Base-by-base conservation (phyloP, 2,113 vertebrate genomes). In the Spea multiplicata region DNA sequence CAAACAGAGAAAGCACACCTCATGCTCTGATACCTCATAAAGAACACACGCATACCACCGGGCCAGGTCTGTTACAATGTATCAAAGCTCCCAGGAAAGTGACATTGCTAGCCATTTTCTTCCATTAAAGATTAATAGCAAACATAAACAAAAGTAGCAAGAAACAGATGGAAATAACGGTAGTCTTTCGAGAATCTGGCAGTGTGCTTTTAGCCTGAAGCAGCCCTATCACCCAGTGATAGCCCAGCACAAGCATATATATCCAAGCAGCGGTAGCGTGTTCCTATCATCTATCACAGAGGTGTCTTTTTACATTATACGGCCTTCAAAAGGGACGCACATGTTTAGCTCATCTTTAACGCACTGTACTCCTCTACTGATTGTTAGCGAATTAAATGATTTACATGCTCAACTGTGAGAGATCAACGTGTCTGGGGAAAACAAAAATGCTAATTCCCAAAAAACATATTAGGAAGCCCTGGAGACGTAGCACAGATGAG, bases 111-210 rank as follows among this genome's bases (percentile, higher is more conserved):
- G 71, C 64, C 78, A 80, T 80, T 73, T 46, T 10, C 57, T 74
- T 48, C 64, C 65, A 80, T 80, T 80, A 80, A 80, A 68, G 78
- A 80, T 80, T 80, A 80, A 80, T 80, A 80, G 78, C 52, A 55
- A 74, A 80, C 78, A 80, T 74, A 80, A 80, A 80, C 78, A 80
- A 80, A 59, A 74, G 71, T 74, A 80, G 78, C 64, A 74, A 80
- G 64, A 80, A 80, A 74, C 71, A 80, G 78, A 80, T 80, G 78
- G 78, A 68, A 74, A 80, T 73, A 80, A 73, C 70, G 52, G 71
- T 68, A 74, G 71, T 44, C 64, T 74, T 80, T 80, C 59, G 71
- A 74, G 52, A 80, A 61, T 67, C 64, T 80, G 65, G 78, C 78
- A 80, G 71, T 44, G 70, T 16, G 49, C 65, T 74, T 49, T 74